phyloP scores from a whole-genome alignment of 1,140 invertebrate genomes.

The Trypoxylus dichotomus region DNA sequence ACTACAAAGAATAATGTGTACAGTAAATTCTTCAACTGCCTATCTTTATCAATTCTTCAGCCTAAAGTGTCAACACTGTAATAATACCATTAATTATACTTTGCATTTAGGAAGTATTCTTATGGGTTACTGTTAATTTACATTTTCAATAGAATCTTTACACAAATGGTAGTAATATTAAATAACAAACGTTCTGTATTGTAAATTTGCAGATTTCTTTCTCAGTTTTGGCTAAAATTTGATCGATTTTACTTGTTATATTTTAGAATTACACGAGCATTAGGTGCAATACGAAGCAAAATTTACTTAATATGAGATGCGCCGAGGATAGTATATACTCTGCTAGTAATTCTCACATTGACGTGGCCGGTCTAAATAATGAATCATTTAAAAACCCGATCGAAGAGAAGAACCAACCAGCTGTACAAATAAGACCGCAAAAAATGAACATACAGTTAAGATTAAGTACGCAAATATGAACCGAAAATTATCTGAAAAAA shows the following conservation, averaged over 20 bases:
- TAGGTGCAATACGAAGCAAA: not conserved
- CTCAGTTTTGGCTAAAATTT: not conserved
- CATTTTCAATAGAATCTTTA: too few species aligned
- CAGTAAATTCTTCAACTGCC: too few species aligned
- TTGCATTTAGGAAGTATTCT: too few species aligned
- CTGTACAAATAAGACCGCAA: conserved; percentile 24
- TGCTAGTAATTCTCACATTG: not conserved
- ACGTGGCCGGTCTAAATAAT: not conserved
- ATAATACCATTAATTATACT: too few species aligned
- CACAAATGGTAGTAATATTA: too few species aligned
- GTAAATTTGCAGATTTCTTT: too few species aligned
- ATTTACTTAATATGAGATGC: not conserved
- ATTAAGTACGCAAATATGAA: not conserved
- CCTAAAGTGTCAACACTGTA: too few species aligned
- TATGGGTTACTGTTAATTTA: too few species aligned
- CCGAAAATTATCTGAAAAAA: not conserved
- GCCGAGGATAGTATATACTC: not conserved
- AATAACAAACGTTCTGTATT: not conserved
- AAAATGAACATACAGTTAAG: not conserved
- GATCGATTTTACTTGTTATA: not conserved
- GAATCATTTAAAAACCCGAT: conserved; percentile 22
- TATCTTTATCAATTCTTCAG: too few species aligned
- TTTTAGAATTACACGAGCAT: not conserved
- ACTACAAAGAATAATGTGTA: too few species aligned
- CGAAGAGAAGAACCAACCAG: not conserved